Base-by-base conservation (phyloP, 2,888 invertebrate species). In the Rhagonycha lutea region DNA sequence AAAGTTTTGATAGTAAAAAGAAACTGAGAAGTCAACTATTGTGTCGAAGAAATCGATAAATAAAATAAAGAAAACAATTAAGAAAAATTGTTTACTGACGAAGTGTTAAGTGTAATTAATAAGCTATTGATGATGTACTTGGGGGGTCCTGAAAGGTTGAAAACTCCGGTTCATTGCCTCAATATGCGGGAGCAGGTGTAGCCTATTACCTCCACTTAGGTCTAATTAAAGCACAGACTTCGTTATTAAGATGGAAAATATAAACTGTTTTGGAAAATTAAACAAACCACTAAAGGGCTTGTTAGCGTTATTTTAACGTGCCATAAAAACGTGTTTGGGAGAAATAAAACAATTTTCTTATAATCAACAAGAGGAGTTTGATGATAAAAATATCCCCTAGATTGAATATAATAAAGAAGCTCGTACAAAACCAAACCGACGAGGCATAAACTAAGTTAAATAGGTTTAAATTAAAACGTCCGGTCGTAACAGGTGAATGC, bases 181-280 rank as follows among this genome's bases (percentile, higher is more conserved):
- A 79, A 72, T 75, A 84, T 84, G 84, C 84, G 85, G 84, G 83
- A 85, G 84, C 86, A 86, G 86, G 86, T 86, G 86, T 86, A 84
- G 85, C 84, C 85, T 83, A 86, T 86, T 86, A 86, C 86, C 86
- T 86, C 83, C 84, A 86, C 84, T 86, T 86, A 85, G 81, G 82
- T 77, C 68, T 79, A 79, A 79, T 79, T 79, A 79, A 79, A 70
- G 75, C 73, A 47, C 47, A 47, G 47, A 47, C 47, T 69, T 32
- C 63, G 63, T 69, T 62, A 60, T 68, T 75, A 62, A 18, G 29
- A 70, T 47, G 60, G 63, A 73, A 69, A 73, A 73, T 70, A 74
- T 67, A 23, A 28, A 68, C 60, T 61, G 32, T 69, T 69, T 69
- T 18, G 69, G 32, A 47, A 32, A 69, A 69, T 69, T 69, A 69